These are phyloP conservation scores for Aporrectodea caliginosa DNA, from an alignment of 1,140 invertebrate species.

Conservation along the genomic window DNA sequence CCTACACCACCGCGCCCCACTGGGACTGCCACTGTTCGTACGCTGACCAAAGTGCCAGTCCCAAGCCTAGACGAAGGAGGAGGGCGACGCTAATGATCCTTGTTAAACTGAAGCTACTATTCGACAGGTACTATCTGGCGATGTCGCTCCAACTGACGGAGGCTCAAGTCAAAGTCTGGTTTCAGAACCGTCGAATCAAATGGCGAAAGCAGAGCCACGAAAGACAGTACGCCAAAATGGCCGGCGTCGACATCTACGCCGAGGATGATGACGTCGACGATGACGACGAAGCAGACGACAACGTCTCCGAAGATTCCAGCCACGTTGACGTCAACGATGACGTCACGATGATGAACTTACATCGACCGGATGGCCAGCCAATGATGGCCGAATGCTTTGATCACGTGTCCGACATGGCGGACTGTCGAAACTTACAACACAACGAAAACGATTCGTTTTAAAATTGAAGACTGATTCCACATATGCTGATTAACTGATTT, in stretches of 20 bases:
- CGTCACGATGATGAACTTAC: not conserved
- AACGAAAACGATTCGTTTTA: not conserved
- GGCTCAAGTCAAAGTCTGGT: constrained; percentile 90
- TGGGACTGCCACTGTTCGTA: not conserved
- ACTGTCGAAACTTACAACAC: too few species aligned
- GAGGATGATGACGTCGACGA: constrained; percentile 34
- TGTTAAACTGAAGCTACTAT: too few species aligned
- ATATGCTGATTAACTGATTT: not conserved
- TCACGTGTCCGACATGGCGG: too few species aligned
- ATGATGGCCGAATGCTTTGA: not conserved
- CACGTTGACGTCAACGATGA: not conserved
- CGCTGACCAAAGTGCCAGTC: not conserved
- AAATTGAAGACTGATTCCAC: not conserved
- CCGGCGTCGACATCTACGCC: constrained; percentile 62
- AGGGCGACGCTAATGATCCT: too few species aligned
- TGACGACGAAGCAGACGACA: constrained; percentile 36
- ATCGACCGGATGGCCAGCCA: not conserved
- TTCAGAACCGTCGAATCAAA: constrained; percentile 92
- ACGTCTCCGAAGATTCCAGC: constrained; percentile 16
- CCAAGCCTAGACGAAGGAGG: too few species aligned
- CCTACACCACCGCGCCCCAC: too few species aligned
- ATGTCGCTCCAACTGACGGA: constrained; percentile 50
- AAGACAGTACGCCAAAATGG: constrained; percentile 75
- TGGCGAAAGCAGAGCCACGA: constrained; percentile 91
- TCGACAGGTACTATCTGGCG: constrained; percentile 53